Evolutionary conservation across 2,113 vertebrate genomes (phyloP).

Genomic region (Amia ocellicauda): DNA sequence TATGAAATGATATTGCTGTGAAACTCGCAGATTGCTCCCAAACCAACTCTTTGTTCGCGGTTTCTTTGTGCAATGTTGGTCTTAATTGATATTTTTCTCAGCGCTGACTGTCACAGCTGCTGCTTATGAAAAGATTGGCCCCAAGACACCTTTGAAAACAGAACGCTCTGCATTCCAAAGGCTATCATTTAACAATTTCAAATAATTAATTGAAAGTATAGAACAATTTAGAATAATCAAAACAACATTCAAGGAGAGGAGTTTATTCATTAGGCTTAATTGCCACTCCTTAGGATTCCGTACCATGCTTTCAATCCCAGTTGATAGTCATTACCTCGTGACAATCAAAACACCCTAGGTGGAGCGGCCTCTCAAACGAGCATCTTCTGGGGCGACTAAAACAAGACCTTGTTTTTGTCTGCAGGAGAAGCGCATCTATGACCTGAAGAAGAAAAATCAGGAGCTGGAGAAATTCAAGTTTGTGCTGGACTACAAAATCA

Average conservation of each 20-base stretch:
- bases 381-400: no score
- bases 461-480: conserved; percentile 82
- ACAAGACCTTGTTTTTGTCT: neutral
- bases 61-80: neutral
- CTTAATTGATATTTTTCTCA: neutral
- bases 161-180: neutral
- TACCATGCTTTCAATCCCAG: no score
- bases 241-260: no score
- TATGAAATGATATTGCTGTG: neutral
- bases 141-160: neutral
- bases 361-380: no score
- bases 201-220: neutral
- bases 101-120: neutral
- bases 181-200: neutral
- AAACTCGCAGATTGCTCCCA: neutral
- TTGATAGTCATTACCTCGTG: no score
- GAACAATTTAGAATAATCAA: no score
- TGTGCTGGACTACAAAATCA: conserved; percentile 75
- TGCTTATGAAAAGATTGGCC: neutral
- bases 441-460: conserved; percentile 81
- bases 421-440: conserved; percentile 78
- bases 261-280: no score
- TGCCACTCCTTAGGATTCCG: no score
- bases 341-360: no score
- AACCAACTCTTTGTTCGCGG: neutral